Evolutionary conservation across 1,140 invertebrate species (phyloP).

Genomic region (Rhysida immarginata): DNA sequence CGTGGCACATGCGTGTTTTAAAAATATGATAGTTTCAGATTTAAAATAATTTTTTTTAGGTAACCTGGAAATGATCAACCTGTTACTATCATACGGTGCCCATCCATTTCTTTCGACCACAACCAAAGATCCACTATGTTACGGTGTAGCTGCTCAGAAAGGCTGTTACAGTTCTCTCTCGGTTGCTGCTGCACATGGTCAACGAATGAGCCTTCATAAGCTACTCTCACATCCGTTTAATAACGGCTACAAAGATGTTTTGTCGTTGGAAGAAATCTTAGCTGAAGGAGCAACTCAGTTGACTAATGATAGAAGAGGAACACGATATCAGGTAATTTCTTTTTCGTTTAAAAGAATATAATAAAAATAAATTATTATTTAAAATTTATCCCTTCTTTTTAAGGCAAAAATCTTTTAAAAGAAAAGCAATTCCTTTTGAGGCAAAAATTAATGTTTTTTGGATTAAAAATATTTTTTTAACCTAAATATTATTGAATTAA

Average conservation of each 20-base stretch:
- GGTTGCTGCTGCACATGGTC: constrained; percentile 70
- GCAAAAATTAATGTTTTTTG: not conserved
- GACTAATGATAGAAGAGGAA: constrained; percentile 22
- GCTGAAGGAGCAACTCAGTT: constrained; percentile 48
- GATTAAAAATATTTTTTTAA: not conserved
- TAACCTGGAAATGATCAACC: constrained; percentile 58
- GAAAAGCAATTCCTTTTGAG: no score
- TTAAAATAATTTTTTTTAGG: no score
- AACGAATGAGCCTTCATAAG: constrained; percentile 55
- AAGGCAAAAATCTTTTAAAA: no score
- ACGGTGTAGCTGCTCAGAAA: constrained; percentile 63
- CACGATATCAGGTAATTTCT: constrained; percentile 20
- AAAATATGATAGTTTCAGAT: no score
- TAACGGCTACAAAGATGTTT: constrained; percentile 45
- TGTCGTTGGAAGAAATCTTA: constrained; percentile 76
- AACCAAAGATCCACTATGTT: constrained; percentile 62
- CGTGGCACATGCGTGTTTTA: no score
- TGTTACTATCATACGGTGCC: constrained; percentile 63
- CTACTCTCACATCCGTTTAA: constrained; percentile 56
- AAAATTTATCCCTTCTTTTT: no score
- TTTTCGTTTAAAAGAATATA: not conserved
- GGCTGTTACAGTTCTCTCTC: constrained; percentile 65
- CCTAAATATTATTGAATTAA: not conserved
- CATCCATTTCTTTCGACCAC: constrained; percentile 72
- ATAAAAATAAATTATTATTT: constrained; percentile 10